Evolutionary conservation across 2,113 vertebrate species (phyloP).

Genomic region (Nyctereutes procyonoides): DNA sequence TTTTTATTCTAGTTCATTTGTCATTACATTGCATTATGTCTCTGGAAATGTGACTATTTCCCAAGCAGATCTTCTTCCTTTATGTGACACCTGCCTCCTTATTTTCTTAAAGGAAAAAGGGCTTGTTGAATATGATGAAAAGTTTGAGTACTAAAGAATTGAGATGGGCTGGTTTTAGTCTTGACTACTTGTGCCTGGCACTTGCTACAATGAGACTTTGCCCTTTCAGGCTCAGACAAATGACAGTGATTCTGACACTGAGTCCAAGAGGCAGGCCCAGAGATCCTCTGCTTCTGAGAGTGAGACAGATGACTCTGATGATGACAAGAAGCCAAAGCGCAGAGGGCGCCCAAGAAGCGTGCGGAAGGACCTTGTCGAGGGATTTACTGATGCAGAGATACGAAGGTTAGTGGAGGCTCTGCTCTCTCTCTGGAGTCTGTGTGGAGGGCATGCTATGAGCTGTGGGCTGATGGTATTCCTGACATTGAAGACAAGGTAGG

Average conservation of each 20-base stretch:
- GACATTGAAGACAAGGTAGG: not conserved
- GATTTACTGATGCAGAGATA: constrained; percentile 97
- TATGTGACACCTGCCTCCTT: not conserved
- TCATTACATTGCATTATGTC: not conserved
- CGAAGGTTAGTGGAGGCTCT: constrained; percentile 89
- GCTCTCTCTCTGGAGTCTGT: not conserved
- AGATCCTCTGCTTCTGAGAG: constrained; percentile 96
- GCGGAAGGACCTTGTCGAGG: constrained; percentile 97
- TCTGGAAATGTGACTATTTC: not conserved
- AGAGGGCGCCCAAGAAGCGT: constrained; percentile 94
- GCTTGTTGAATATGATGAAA: not conserved
- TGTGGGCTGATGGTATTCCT: not conserved
- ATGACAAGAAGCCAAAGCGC: constrained; percentile 97
- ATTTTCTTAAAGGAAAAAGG: not conserved
- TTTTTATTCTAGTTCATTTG: not conserved
- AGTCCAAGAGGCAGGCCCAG: constrained; percentile 94
- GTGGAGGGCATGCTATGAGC: not conserved
- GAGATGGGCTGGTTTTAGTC: not conserved
- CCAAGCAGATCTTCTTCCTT: not conserved
- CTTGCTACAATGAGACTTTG: not conserved
- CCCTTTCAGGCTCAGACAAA: constrained; percentile 93
- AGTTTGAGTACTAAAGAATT: not conserved
- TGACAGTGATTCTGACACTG: constrained; percentile 97
- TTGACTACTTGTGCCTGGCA: not conserved
- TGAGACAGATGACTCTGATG: constrained; percentile 96